Evolutionary conservation across 2,113 vertebrate species (phyloP).

Genomic region (Callaeas wilsoni): DNA sequence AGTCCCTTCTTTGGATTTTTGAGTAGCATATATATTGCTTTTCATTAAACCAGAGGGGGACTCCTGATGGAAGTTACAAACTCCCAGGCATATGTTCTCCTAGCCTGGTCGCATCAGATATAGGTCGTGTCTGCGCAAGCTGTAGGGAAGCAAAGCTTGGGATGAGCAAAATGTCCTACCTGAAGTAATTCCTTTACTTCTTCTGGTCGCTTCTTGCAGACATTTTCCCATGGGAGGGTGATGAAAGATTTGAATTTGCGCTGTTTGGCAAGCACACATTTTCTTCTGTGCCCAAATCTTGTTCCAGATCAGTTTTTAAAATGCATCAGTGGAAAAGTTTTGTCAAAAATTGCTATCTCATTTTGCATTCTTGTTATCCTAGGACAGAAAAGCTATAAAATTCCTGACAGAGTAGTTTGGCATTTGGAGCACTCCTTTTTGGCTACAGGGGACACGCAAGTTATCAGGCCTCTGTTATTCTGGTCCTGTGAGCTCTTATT

Average conservation of each 20-base stretch:
- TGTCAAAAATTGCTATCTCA: neutral
- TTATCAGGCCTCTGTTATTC: neutral
- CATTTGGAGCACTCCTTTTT: neutral
- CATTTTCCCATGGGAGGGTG: neutral
- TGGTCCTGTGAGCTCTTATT: neutral
- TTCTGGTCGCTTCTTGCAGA: neutral
- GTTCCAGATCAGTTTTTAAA: neutral
- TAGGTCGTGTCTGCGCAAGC: neutral
- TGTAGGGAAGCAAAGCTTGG: neutral
- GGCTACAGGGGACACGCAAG: neutral
- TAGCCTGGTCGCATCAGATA: neutral
- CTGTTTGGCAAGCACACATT: neutral
- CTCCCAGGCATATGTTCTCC: neutral
- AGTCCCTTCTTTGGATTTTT: neutral
- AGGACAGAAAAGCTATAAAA: neutral
- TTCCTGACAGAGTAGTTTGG: neutral
- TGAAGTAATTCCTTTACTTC: neutral
- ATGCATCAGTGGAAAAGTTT: neutral
- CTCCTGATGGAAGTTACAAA: neutral
- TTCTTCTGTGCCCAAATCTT: neutral
- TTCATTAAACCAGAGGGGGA: neutral
- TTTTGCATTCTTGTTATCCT: neutral
- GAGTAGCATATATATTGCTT: accelerated
- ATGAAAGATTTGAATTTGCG: neutral
- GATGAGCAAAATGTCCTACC: neutral